Base-by-base conservation (phyloP, 2,797 vertebrate species). In the Clarias platycephalus region DNA sequence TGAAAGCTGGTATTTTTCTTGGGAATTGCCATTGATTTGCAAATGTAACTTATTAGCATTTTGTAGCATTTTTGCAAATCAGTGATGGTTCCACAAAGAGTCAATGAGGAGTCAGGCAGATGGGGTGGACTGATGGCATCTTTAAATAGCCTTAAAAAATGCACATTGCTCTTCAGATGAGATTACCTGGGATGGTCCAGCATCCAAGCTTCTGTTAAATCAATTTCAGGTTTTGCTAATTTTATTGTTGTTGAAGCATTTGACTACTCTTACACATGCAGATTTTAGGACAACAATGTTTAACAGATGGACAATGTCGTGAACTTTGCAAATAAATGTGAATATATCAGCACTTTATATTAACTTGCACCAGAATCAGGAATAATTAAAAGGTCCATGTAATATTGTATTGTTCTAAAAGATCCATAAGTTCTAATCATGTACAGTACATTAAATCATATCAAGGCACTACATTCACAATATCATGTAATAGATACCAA, bases 1-100 rank as follows among this genome's bases (percentile, higher is more conserved):
- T 93, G 91, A 89, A 90, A 34, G 0, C 1, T 37, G 49, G 4
- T 16, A 4, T 44, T 62, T 60, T 83, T 55, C 55, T 62, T 62
- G 9, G 44, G n/a, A 79, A 62, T 66, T 55, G 22, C 20, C 44
- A 28, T 76, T 34, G 37, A 80, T 26, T 28, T 26, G 26, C 26
- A 53, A 60, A 34, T 37, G 8, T 77, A 44, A 75, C 15, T 13
- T 64, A 2, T 49, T 18, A 44, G 5, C 1, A 26, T n/a, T 78
- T 40, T 78, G 16, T 10, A 62, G 5, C 1, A 26, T n/a, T 79
- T 40, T 26, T 26, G 18, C 34, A 4, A 58, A 12, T 79, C 22
- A 75, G 3, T 34, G 53, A 31, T 76, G 28, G 49, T 55, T 40
- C n/a, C 40, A 26, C 18, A 18, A 57, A 4, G 53, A 7, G 16